Evolutionary conservation across 2,797 vertebrate genomes (phyloP).

Genomic region (Vultur gryphus): DNA sequence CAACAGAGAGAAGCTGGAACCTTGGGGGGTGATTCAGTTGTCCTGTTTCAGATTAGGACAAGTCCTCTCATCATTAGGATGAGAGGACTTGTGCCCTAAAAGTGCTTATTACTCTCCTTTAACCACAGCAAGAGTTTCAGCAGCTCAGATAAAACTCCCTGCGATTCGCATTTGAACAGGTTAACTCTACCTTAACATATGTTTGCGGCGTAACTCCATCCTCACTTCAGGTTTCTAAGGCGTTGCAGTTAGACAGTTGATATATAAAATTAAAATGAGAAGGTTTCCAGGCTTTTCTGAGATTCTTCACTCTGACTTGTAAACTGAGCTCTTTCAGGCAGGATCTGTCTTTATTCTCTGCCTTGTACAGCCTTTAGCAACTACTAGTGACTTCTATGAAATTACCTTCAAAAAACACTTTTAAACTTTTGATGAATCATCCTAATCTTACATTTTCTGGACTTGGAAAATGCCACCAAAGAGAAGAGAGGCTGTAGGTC

Average conservation of each 20-base stretch:
- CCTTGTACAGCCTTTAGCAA: not conserved
- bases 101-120: not conserved
- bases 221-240: not conserved
- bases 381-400: not conserved
- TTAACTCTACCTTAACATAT: not conserved
- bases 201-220: not conserved
- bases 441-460: not conserved
- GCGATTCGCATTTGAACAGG: not conserved
- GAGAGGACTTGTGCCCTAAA: not conserved
- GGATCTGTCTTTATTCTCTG: not conserved
- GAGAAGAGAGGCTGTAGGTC: not conserved
- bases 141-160: not conserved
- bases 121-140: not conserved
- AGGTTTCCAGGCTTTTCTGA: not conserved
- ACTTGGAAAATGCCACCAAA: not conserved
- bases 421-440: not conserved
- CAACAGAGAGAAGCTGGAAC: not conserved
- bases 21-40: not conserved
- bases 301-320: not conserved
- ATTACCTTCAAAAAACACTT: not conserved
- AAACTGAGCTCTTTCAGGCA: not conserved
- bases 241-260: not conserved
- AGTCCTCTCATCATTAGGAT: not conserved
- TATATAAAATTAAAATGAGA: not conserved
- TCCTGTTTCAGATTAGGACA: not conserved